A percentile compares a stretch with the other conserved stretches of the same genome.
These are phyloP conservation scores for Campoletis raptor DNA, from an alignment of 2,888 invertebrate species.

Conservation along the genomic window DNA sequence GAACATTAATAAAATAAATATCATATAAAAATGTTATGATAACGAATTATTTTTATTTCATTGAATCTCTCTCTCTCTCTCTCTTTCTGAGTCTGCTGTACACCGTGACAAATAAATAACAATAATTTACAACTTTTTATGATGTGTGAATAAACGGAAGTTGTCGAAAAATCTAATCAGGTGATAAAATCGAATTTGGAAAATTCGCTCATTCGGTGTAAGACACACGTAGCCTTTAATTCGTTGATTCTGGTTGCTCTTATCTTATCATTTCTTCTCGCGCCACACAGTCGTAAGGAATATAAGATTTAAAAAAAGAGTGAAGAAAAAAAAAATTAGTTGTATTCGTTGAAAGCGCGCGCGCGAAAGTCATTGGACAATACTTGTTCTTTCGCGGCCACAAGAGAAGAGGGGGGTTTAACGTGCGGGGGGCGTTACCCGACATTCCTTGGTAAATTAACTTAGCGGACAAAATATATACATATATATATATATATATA, in stretches of 20 bases:
- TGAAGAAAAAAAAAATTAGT: constrained; percentile 32
- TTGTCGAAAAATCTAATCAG: background rate
- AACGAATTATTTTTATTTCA: no score
- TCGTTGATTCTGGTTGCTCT: constrained; percentile 17
- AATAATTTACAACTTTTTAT: background rate
- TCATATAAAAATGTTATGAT: no score
- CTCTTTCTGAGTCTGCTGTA: background rate
- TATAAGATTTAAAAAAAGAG: constrained; percentile 19
- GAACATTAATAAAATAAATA: no score
- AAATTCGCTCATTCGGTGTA: background rate
- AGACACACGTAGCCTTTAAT: constrained; percentile 5
- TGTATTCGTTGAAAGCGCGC: constrained; percentile 36
- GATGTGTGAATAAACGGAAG: background rate
- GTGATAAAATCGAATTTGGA: background rate
- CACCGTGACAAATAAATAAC: background rate
- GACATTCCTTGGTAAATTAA: constrained; percentile 84
- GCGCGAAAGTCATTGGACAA: constrained; percentile 72
- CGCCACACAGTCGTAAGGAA: constrained; percentile 11
- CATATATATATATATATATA: constrained; percentile 78
- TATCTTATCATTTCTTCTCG: constrained; percentile 55
- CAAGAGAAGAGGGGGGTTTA: constrained; percentile 37
- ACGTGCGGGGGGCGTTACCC: constrained; percentile 82
- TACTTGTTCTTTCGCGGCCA: constrained; percentile 73
- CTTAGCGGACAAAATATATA: constrained; percentile 84
- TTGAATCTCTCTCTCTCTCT: no score